Base-by-base conservation (phyloP, 92 coral and sea anemone genomes). In the Umimayanthus chanpuru region DNA sequence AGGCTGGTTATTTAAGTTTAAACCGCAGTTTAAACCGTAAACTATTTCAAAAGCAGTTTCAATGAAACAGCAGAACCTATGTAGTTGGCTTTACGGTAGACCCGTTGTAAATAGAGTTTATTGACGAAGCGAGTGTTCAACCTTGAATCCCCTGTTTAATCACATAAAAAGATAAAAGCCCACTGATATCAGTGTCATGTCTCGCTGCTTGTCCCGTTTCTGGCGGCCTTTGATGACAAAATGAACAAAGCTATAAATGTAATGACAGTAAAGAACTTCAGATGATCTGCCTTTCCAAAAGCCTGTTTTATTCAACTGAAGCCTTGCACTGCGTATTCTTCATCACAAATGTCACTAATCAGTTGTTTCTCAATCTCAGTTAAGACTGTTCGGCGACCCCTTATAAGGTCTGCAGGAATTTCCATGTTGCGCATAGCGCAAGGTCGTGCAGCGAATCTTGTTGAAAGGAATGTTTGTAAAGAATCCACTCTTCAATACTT, bases 391-490 rank as follows among this genome's bases (percentile, higher is more conserved):
- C 20, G 16, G 14, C 44, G 23, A 39, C 50, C 44, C 87, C 77
- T 43, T 25, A 70, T 83, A 68, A 71, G 78, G 87, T 3, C 10
- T 75, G 79, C 47, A 36, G 39, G 78, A 15, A 40, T 18, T 32
- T 82, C 39, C 38, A 81, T 56, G 29, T 58, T 32, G 18, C 36
- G 32, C 12, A 50, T 25, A 8, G 39, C 41, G 30, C 49, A 3
- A 44, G 49, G 39, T n/a, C 64, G 64, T 36, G 3, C 36, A 53
- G 14, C 20, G 15, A 38, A 68, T 68, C 64, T 28, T 36, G 70
- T 70, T 68, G 47, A 25, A 44, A 40, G 86, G 77, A 83, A 83
- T 70, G 87, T 10, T 16, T 9, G 26, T 6, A 28, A 70, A 68
- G 64, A 44, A 70, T 16, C 66, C 16, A 43, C 58, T 39, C 47